Conservation (phyloP, 2,113 vertebrate species). For the Gobiocypris rarus region DNA sequence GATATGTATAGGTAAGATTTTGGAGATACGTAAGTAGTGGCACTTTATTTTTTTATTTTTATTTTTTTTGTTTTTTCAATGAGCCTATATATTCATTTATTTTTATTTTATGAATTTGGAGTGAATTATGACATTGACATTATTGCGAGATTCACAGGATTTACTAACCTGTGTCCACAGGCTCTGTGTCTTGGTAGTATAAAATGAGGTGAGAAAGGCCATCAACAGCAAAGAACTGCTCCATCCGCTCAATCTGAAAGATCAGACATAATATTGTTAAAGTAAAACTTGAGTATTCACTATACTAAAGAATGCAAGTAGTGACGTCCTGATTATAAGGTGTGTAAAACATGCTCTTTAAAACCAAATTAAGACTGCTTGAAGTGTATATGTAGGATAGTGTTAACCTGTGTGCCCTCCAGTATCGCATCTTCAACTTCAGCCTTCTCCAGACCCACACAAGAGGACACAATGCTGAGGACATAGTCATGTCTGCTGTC, state of each 20-base stretch:
- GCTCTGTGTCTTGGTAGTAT: conserved; percentile 87
- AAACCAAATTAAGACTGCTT: not conserved
- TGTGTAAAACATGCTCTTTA: not conserved
- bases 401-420: conserved; percentile 86
- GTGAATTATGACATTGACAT: too few relatives aligned
- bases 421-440: conserved; percentile 91
- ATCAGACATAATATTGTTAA: not conserved
- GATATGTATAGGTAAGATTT: too few relatives aligned
- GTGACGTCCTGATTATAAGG: not conserved
- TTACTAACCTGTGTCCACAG: conserved; percentile 78
- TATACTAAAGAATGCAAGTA: not conserved
- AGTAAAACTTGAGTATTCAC: not conserved
- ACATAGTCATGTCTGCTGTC: conserved; percentile 90
- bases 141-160: not conserved
- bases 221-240: conserved; percentile 84
- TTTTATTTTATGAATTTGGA: not conserved
- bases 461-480: conserved; percentile 83
- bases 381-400: not conserved
- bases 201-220: conserved; percentile 88
- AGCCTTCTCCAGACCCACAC: conserved; percentile 81
- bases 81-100: too few relatives aligned
- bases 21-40: too few relatives aligned
- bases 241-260: conserved; percentile 87
- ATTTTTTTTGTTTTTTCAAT: too few relatives aligned
- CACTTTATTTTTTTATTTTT: too few relatives aligned